A percentile compares a stretch with the other conserved stretches of the same genome.
These are phyloP conservation scores for Ganaspis brasiliensis DNA, from an alignment of 2,888 invertebrate genomes.

Conservation along the genomic window DNA sequence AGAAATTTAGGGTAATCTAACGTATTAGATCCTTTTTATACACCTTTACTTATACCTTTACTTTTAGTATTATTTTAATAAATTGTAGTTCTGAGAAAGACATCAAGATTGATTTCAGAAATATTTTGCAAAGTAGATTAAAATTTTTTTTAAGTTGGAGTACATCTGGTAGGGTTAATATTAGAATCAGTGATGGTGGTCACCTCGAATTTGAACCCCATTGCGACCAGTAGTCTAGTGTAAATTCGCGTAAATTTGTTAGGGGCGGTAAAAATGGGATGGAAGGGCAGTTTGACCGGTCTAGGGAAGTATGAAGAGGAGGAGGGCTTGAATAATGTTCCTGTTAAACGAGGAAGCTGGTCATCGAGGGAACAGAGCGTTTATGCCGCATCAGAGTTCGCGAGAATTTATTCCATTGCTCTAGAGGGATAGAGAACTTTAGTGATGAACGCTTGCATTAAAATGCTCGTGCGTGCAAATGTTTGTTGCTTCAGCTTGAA, in stretches of 20 bases:
- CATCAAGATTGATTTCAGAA: too few relatives aligned
- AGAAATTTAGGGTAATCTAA: too few relatives aligned
- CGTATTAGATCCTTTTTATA: too few relatives aligned
- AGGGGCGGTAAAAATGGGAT: slow-evolving; percentile 64
- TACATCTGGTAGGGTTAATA: not conserved
- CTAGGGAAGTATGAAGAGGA: slow-evolving; percentile 42
- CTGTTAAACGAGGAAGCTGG: slow-evolving; percentile 72
- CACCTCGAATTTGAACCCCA: slow-evolving; percentile 2
- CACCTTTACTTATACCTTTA: too few relatives aligned
- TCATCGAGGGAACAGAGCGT: slow-evolving; percentile 70
- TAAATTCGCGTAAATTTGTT: slow-evolving; percentile 73
- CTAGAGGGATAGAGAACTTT: slow-evolving; percentile 56
- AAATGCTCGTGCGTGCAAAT: slow-evolving; percentile 66
- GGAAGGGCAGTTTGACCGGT: slow-evolving; percentile 43
- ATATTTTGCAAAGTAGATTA: too few relatives aligned
- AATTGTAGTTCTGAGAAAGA: too few relatives aligned
- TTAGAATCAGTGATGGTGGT: slow-evolving; percentile 1
- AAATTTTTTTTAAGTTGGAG: too few relatives aligned
- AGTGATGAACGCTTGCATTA: slow-evolving; percentile 74
- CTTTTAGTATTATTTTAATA: too few relatives aligned
- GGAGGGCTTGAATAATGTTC: slow-evolving; percentile 72
- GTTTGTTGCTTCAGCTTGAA: slow-evolving; percentile 44
- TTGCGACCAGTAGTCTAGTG: slow-evolving; percentile 60
- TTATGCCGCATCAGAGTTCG: slow-evolving; percentile 75
- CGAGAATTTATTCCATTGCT: slow-evolving; percentile 74